Conservation (phyloP, 2,113 vertebrate genomes). For the Cariama cristata region DNA sequence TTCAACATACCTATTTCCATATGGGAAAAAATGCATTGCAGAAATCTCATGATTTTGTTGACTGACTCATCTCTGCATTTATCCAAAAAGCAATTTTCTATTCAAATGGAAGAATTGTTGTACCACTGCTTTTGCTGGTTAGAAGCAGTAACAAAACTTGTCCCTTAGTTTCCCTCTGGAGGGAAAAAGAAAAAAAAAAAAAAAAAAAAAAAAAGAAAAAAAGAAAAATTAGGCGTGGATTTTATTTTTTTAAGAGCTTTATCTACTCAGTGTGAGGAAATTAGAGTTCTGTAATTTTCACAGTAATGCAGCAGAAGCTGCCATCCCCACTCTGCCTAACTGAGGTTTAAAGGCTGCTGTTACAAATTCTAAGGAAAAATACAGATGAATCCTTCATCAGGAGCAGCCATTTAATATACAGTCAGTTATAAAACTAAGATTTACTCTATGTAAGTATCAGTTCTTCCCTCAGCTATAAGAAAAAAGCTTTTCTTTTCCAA, state of each 20-base stretch:
- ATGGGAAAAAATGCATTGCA: not conserved
- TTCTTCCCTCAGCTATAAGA: not conserved
- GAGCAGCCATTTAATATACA: not conserved
- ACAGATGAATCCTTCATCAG: not conserved
- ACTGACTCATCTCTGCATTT: not conserved
- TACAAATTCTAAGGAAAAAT: not conserved
- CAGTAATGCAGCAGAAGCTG: not conserved
- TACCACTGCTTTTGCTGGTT: not conserved
- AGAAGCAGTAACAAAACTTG: not conserved
- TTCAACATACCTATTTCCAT: not conserved
- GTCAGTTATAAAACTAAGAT: not conserved
- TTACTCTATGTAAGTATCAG: not conserved
- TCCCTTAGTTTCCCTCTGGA: not conserved
- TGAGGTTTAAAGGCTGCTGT: not conserved
- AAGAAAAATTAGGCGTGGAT: no score
- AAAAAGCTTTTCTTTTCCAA: not conserved
- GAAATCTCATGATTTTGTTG: not conserved
- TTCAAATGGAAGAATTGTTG: not conserved
- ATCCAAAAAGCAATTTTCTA: not conserved
- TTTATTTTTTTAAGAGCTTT: not conserved
- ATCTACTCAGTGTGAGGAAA: not conserved
- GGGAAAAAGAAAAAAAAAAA: no score
- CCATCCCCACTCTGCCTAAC: not conserved
- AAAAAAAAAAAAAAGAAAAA: not conserved
- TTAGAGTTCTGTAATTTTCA: not conserved